Base-by-base conservation (phyloP, 1,140 invertebrate genomes). In the Macrobrachium nipponense region DNA sequence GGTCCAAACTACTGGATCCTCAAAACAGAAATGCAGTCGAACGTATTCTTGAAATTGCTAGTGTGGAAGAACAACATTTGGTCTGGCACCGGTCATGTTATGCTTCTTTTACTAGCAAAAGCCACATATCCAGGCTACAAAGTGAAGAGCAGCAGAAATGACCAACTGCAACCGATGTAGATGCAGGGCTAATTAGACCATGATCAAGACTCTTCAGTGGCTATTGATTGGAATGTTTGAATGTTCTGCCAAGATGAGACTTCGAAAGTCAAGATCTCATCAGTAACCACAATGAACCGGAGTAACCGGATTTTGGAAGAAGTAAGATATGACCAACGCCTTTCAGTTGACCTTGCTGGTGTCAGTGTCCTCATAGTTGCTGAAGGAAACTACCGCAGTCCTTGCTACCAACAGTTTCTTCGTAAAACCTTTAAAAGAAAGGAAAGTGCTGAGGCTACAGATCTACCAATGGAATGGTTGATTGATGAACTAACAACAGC, bases 391-490 rank as follows among this genome's bases (percentile, higher is more conserved):
- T 77, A 77, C 43, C 43, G 51, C 75, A 10, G 51, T 77, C 75
- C 43, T 51, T 77, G 75, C 51, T 77, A 77, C 43, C 75, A 77
- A 43, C 75, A 77, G 75, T 77, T 77, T 77, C 75, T 77, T 77
- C 58, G 43, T 58, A 77, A 77, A 58, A 10, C n/a, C 43, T 77
- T 11, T 43, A 77, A 51, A 77, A 77, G 44, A 77, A 77, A 51
- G 51, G 43, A 77, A 77, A n/a, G n/a, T 51, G 58, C 51, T 11
- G 44, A 77, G 12, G 51, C n/a, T n/a, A n/a, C n/a, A n/a, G n/a
- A n/a, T n/a, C 15, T 77, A 77, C 44, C 75, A 44, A 77, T 77
- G 75, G 58, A 77, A 77, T 77, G 75, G 75, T 77, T 77, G n/a
- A n/a, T n/a, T n/a, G n/a, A n/a, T n/a, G n/a, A n/a, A n/a, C n/a